Percentiles rank a stretch among this genome's conserved stretches.
phyloP scores from a whole-genome alignment of 2,797 vertebrate genomes.

The Pseudotriccus pelzelni region DNA sequence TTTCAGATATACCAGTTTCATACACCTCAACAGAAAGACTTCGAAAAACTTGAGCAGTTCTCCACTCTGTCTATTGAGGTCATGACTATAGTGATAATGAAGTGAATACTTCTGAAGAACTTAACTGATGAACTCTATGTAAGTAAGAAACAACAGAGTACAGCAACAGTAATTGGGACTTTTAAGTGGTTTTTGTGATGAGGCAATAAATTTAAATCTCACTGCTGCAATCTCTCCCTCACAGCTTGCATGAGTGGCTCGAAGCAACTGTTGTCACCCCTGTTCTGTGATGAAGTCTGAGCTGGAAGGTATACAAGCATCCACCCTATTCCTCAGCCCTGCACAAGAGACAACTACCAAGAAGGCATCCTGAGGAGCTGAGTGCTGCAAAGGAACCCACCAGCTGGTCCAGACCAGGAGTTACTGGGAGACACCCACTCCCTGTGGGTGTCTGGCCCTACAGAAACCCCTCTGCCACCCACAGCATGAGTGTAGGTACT shows the following conservation, averaged over 20 bases:
- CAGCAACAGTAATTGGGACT: not conserved
- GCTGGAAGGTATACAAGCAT: fast-evolving
- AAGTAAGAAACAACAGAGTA: not conserved
- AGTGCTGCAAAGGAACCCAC: not conserved
- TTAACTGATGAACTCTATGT: not conserved
- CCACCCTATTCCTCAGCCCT: fast-evolving
- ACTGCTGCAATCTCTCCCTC: not conserved
- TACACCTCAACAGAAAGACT: not conserved
- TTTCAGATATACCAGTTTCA: not conserved
- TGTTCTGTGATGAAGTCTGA: not conserved
- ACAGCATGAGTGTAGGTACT: not conserved
- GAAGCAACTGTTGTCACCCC: fast-evolving
- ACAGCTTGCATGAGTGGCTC: not conserved
- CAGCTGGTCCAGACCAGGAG: not conserved
- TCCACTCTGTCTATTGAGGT: not conserved
- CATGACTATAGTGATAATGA: not conserved
- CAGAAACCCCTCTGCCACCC: not conserved
- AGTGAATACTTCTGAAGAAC: not conserved
- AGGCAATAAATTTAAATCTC: not conserved
- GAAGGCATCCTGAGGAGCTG: not conserved
- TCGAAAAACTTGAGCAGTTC: not conserved
- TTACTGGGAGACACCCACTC: not conserved
- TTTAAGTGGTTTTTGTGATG: not conserved
- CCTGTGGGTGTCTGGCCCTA: too few species aligned
- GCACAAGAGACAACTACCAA: not conserved